These are phyloP conservation scores for Neolamprologus hecqui DNA, from an alignment of 2,113 vertebrate genomes.

Conservation along the genomic window DNA sequence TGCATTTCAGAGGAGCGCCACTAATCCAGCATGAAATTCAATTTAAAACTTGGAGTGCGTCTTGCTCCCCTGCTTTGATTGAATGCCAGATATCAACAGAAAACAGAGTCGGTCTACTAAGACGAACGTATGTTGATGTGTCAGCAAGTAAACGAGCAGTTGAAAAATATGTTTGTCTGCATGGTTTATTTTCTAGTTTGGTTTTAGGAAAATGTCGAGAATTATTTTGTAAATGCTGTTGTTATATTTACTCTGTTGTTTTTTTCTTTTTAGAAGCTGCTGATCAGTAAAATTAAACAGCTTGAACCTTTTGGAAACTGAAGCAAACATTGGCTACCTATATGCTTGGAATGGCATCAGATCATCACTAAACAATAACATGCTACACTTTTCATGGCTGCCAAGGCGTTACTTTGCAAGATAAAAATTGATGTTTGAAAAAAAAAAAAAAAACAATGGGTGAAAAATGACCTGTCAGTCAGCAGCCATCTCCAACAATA, in stretches of 20 bases:
- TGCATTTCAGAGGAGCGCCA: constrained; percentile 64
- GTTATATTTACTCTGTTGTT: not conserved
- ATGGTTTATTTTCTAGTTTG: not conserved
- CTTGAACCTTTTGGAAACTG: not conserved
- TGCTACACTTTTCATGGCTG: constrained; percentile 52
- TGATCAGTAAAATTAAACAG: not conserved
- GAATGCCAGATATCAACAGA: constrained; percentile 54
- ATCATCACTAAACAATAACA: constrained; percentile 56
- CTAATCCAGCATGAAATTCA: constrained; percentile 72
- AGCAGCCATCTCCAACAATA: constrained; percentile 58
- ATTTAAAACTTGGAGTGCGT: constrained; percentile 65
- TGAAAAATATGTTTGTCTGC: not conserved
- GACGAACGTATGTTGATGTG: not conserved
- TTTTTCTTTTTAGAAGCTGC: not conserved
- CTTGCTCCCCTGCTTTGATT: constrained; percentile 58
- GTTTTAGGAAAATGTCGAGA: not conserved
- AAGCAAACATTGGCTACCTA: constrained; percentile 22
- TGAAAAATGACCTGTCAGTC: constrained; percentile 70
- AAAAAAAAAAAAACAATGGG: constrained; percentile 54
- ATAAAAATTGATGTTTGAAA: constrained; percentile 61
- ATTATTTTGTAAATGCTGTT: not conserved
- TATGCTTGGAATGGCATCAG: constrained; percentile 7
- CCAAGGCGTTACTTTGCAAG: constrained; percentile 59
- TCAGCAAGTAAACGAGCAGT: constrained; percentile 18
- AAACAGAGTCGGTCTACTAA: not conserved